Conservation (phyloP, 2,113 vertebrate species). For the Tenrec ecaudatus region DNA sequence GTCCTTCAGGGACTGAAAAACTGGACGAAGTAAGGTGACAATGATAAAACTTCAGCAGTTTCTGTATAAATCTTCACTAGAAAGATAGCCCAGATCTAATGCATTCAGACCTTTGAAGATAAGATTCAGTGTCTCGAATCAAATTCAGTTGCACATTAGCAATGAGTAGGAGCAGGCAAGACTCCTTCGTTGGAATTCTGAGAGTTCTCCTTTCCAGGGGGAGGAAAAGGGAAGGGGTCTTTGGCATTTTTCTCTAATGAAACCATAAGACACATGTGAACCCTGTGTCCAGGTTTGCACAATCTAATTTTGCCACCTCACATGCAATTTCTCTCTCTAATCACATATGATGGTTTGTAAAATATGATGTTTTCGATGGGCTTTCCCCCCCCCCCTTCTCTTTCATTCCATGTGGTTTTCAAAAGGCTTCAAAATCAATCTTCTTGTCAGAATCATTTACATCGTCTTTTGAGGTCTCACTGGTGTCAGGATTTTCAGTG, state of each 20-base stretch:
- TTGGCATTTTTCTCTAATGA: neutral
- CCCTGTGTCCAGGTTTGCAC: neutral
- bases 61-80: constrained; percentile 50
- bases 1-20: neutral
- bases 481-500: neutral
- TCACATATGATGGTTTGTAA: constrained; percentile 14
- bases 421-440: constrained; percentile 45
- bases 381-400: neutral
- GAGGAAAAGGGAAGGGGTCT: neutral
- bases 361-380: neutral
- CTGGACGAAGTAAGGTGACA: neutral
- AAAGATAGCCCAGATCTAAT: constrained; percentile 18
- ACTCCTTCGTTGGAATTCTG: neutral
- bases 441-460: neutral
- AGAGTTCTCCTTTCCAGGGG: constrained; percentile 26
- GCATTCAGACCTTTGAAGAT: constrained; percentile 60
- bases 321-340: constrained; percentile 18
- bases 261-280: neutral
- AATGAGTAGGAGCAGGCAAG: neutral
- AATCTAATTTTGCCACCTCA: constrained; percentile 6
- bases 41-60: constrained; percentile 13
- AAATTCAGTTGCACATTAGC: constrained; percentile 23
- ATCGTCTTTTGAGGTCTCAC: neutral
- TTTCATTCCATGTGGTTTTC: constrained; percentile 54
- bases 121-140: constrained; percentile 33